Conservation (phyloP, 2,797 vertebrate genomes). For the Chrysocyon brachyurus region DNA sequence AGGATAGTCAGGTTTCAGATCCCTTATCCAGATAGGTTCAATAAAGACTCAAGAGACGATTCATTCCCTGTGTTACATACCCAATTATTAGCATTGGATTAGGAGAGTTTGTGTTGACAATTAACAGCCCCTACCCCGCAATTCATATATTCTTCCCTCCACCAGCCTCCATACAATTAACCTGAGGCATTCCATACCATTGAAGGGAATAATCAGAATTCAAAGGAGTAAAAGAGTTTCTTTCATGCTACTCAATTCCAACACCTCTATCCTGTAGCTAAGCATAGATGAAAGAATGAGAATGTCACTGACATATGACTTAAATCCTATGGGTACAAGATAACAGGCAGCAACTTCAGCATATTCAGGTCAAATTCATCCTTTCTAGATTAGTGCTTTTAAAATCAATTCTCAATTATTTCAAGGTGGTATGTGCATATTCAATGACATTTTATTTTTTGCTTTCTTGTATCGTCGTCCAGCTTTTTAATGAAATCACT, state of each 20-base stretch:
- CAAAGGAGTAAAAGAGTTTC: neutral
- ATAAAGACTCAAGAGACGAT: neutral
- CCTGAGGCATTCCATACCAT: neutral
- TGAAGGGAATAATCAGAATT: neutral
- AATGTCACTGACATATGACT: neutral
- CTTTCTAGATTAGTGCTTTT: constrained; percentile 5
- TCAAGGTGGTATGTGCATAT: neutral
- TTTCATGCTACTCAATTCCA: neutral
- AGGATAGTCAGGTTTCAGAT: neutral
- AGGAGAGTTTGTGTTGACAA: neutral
- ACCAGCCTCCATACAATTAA: neutral
- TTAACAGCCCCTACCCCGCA: neutral
- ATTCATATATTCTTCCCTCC: neutral
- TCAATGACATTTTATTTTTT: neutral
- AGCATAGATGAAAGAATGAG: neutral
- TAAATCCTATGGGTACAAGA: neutral
- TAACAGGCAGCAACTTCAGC: neutral
- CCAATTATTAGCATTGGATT: neutral
- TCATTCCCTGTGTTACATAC: neutral
- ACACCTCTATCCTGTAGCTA: neutral
- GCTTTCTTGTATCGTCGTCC: neutral
- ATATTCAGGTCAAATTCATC: neutral
- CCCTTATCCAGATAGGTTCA: neutral
- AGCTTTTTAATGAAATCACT: neutral
- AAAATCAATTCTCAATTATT: constrained; percentile 5